A percentile compares a stretch with the other conserved stretches of the same genome.
Conservation (phyloP, 2,113 vertebrate species). For the Proteles cristata region DNA sequence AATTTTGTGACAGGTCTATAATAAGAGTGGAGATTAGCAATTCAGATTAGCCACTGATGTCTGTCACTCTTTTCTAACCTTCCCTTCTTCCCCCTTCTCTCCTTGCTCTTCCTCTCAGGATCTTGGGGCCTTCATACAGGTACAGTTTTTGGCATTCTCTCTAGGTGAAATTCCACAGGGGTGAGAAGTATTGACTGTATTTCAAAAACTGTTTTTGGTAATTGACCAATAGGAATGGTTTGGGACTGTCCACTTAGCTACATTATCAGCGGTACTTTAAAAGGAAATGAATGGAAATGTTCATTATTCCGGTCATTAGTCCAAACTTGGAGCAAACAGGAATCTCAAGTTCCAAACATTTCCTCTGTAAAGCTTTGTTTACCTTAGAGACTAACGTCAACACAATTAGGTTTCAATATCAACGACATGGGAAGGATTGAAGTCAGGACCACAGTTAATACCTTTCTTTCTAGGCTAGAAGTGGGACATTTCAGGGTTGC, state of each 20-base stretch:
- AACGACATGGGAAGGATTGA: not conserved
- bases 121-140: not conserved
- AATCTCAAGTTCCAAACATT: constrained; percentile 66
- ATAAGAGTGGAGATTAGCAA: not conserved
- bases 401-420: constrained; percentile 37
- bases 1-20: not conserved
- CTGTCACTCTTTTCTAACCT: too few relatives aligned
- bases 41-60: not conserved
- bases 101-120: not conserved
- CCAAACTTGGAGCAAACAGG: constrained; percentile 62
- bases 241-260: not conserved
- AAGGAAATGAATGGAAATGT: constrained; percentile 66
- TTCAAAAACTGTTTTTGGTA: not conserved
- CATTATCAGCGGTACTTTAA: constrained; percentile 52
- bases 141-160: not conserved
- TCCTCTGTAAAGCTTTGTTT: constrained; percentile 63
- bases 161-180: not conserved
- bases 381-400: constrained; percentile 65
- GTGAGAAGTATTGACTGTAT: not conserved
- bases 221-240: not conserved
- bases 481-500: not conserved
- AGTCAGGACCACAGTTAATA: not conserved
- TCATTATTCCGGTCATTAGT: constrained; percentile 10
- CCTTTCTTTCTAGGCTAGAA: not conserved
- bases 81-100: not conserved